Conservation (phyloP, 2,113 vertebrate genomes). For the Phasianus colchicus region DNA sequence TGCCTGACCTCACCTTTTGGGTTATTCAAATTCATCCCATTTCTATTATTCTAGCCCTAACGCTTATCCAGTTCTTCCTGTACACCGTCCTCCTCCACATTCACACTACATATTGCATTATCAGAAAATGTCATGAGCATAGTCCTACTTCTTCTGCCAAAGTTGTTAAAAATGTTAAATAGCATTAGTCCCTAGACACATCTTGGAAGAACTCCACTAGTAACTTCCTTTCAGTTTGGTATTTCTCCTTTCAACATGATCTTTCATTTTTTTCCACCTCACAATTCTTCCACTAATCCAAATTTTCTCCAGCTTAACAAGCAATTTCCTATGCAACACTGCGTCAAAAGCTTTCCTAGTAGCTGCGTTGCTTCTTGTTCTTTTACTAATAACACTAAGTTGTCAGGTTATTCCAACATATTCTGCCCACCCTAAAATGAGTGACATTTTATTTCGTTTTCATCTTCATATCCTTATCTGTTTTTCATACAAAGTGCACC, state of each 20-base stretch:
- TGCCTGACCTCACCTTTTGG: slow-evolving; percentile 47
- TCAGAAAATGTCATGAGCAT: slow-evolving; percentile 62
- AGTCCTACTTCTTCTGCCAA: slow-evolving; percentile 62
- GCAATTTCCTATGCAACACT: slow-evolving; percentile 31
- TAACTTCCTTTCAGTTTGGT: slow-evolving; percentile 65
- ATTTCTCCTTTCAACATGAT: slow-evolving; percentile 54
- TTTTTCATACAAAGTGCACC: background rate
- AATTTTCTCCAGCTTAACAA: slow-evolving; percentile 48
- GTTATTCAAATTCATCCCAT: slow-evolving; percentile 44
- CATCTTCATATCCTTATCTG: background rate
- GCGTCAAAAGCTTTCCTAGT: background rate
- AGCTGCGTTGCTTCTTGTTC: background rate
- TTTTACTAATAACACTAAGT: slow-evolving; percentile 9
- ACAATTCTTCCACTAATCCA: slow-evolving; percentile 56
- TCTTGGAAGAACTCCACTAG: slow-evolving; percentile 64
- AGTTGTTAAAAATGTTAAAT: slow-evolving; percentile 72
- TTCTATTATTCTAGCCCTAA: slow-evolving; percentile 54
- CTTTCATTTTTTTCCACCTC: slow-evolving; percentile 43
- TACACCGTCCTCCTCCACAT: slow-evolving; percentile 65
- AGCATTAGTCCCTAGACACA: slow-evolving; percentile 59
- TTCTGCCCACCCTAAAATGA: background rate
- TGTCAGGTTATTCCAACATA: background rate
- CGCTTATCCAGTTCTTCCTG: slow-evolving; percentile 49
- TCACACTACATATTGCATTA: slow-evolving; percentile 71
- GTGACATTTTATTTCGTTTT: background rate